Evolutionary conservation across 1,140 invertebrate species (phyloP).

Genomic region (Trichonephila clavata): DNA sequence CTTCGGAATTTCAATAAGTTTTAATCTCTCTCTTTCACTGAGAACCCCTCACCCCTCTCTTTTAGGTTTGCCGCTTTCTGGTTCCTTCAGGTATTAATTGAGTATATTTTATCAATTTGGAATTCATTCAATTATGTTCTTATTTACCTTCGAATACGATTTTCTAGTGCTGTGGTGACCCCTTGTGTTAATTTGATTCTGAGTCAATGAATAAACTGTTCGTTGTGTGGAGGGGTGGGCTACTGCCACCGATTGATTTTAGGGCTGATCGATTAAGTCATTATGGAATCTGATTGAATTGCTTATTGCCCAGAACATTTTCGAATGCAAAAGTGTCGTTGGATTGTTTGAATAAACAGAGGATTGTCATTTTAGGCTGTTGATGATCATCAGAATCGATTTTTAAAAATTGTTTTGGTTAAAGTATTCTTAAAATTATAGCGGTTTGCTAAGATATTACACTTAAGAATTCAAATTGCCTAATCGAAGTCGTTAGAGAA

Average conservation of each 20-base stretch:
- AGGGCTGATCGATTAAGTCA: background rate
- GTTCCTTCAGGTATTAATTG: conserved; percentile 38
- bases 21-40: conserved; percentile 72
- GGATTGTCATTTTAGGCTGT: background rate
- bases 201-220: conserved; percentile 13
- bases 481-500: no score
- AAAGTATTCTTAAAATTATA: no score
- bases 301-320: background rate
- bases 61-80: background rate
- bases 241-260: background rate
- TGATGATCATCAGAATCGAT: background rate
- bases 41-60: background rate
- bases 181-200: conserved; percentile 41
- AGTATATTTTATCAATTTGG: conserved; percentile 66
- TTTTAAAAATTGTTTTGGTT: background rate
- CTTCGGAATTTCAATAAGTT: conserved; percentile 76
- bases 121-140: conserved; percentile 71
- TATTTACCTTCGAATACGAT: conserved; percentile 47
- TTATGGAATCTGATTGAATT: conserved; percentile 12
- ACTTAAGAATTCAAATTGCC: no score
- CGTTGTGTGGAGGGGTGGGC: background rate
- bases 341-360: conserved; percentile 17
- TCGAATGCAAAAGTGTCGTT: background rate
- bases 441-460: no score
- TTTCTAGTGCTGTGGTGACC: conserved; percentile 5